Base-by-base conservation (phyloP, 1,140 invertebrate genomes). In the Euura lappo region DNA sequence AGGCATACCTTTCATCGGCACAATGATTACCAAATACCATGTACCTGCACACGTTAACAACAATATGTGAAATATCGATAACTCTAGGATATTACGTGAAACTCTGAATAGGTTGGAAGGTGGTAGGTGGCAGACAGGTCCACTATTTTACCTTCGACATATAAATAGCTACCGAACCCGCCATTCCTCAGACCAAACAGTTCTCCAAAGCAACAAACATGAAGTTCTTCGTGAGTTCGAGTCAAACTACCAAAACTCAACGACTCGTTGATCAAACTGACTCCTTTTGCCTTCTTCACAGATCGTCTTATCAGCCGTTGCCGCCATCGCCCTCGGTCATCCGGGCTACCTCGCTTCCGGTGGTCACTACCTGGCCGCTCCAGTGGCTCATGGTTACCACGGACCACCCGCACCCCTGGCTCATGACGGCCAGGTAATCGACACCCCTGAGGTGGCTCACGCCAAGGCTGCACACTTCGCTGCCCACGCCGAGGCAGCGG, bases 401-500 rank as follows among this genome's bases (percentile, higher is more conserved):
- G 51, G 51, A 60, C 51, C 51, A 60, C 8, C 51, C 13, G 51
- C 51, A 6, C 51, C 84, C 6, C 73, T 88, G n/a, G 83, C 79
- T 4, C 83, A 83, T 67, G 81, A 83, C 68, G 86, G 85, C 7
- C 84, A 83, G 51, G 83, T 85, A 45, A 78, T 86, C 6, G 91
- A 91, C 75, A 91, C 90, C 2, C 89, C 90, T 47, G 91, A 91
- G 83, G 90, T 91, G 4, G 89, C 89, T 66, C 88, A 88, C 65
- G 90, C 91, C 65, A 90, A 90, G 80, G 89, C 89, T 28, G 88
- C 83, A 4, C 90, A 91, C 76, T 89, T 89, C 78, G 87, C 89
- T 71, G 90, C 90, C 45, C 87, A 89, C 74, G 87, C 87, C 44
- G 87, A 89, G 69, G 89, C 88, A n/a, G 80, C 81, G 44, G 75